Base-by-base conservation (phyloP, 2,113 vertebrate genomes). In the Sturnira hondurensis region DNA sequence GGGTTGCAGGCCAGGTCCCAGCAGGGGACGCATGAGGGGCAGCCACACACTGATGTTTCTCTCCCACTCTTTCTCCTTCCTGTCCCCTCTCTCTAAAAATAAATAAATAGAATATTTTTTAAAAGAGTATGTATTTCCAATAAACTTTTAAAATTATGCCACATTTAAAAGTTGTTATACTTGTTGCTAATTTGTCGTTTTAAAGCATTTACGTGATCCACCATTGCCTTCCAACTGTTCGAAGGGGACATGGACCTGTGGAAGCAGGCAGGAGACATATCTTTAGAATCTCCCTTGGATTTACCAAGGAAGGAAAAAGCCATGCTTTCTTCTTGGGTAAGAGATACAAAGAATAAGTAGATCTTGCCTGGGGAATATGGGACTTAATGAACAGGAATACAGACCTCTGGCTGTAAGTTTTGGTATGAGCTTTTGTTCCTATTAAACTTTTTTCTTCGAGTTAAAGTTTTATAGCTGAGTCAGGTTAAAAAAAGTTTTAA, bases 131-230 rank as follows among this genome's bases (percentile, higher is more conserved):
- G n/a, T n/a, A 81, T 63, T 97, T 78, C 74, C 71, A 92, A 41
- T 50, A 87, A 80, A 74, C 33, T 90, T 82, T 82, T 92, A 77
- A 84, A 92, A 70, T 43, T 38, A 86, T 47, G 38, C 50, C 84
- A 96, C 22, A 56, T 95, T 70, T 90, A 54, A 58, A 95, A 93
- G 70, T 43, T 26, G 7, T 84, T 73, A n/a, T 38, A 74, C 93
- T 36, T 56, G 80, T 61, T 90, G 61, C 41, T 93, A 58, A 91
- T 89, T 93, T 94, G 73, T 94, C 12, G 50, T 86, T 63, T 61
- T 86, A 67, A 81, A 74, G 76, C 71, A 88, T 61, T 54, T 70
- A 24, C 5, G 1, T 33, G 43, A 45, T 56, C 70, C 26, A 1
- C 71, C 16, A 33, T 16, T 36, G 71, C 67, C 83, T 86, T 77